Evolutionary conservation across 2,797 vertebrate species (phyloP), one percentile per base, ranked within the genome.

Genomic region (Sebastes trivittatus): DNA sequence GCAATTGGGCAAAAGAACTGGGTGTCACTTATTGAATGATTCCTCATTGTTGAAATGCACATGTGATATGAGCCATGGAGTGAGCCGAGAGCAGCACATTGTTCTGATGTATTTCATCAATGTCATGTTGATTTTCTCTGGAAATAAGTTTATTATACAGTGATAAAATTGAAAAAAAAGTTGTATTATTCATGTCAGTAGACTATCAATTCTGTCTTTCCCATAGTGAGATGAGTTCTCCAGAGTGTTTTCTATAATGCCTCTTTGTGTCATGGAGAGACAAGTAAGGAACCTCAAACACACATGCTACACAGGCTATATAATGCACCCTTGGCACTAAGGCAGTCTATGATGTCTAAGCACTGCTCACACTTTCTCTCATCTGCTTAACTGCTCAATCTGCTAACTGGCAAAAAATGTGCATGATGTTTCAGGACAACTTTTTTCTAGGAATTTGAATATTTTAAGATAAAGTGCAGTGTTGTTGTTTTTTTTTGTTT

Each of bases 41-140:
- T 70, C 20, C 56, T n/a, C 32, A 58, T 58, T 73, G 63, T 58
- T 79, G 16, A 80, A 70, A 66, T 60, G 23, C 20, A 74, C 23
- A 23, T 69, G 20, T 67, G 10, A 74, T 69, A 11, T 60, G 25
- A 64, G 13, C 36, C 9, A 22, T 3, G 14, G 29, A 58, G 1
- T 36, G 42, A 76, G 32, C 68, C 8, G 7, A 49, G 9, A 75
- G 23, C 62, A 23, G 52, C 13, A 13, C 72, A 59, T 38, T 69
- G 14, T 63, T 55, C 5, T 42, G 22, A 75, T 60, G 3, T 38
- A 22, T 56, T 46, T 7, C 2, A 36, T 49, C 11, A 46, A 27
- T 38, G 18, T 75, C 49, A 62, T 27, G 13, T 18, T 16, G 20
- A 52, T 54, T 52, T 55, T 82, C 9, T 25, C 2, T 10, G 4